These are phyloP conservation scores for Cotesia congregata DNA, from an alignment of 2,888 invertebrate species.

Conservation along the genomic window DNA sequence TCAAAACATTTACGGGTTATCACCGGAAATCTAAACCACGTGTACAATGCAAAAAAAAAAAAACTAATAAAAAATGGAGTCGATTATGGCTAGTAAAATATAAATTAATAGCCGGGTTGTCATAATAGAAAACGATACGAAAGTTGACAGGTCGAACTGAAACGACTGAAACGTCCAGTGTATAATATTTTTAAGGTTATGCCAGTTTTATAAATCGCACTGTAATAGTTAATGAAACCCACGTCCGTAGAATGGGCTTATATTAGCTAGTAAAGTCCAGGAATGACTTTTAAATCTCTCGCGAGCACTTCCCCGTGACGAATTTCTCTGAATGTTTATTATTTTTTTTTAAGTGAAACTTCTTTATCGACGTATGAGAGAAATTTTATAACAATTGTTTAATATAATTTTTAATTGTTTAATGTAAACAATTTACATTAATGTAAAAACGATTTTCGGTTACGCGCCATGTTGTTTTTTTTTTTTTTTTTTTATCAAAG, in stretches of 20 bases:
- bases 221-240: conserved; percentile 16
- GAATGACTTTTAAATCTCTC: conserved; percentile 24
- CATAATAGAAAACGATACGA: conserved; percentile 39
- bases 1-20: no score
- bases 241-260: neutral
- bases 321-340: conserved; percentile 34
- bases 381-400: no score
- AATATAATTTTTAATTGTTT: no score
- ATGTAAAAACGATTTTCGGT: no score
- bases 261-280: neutral
- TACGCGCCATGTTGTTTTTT: no score
- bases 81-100: neutral
- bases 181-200: conserved; percentile 3
- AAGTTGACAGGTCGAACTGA: neutral
- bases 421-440: no score
- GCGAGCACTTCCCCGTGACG: conserved; percentile 42
- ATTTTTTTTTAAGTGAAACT: neutral
- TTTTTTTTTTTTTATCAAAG: no score
- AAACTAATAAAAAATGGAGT: no score
- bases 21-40: neutral
- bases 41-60: neutral
- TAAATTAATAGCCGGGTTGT: conserved; percentile 42
- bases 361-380: no score
- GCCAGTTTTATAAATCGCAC: neutral
- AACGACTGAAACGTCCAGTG: neutral